These are phyloP conservation scores for Pipistrellus kuhlii DNA, from an alignment of 2,797 vertebrate species.

Conservation along the genomic window DNA sequence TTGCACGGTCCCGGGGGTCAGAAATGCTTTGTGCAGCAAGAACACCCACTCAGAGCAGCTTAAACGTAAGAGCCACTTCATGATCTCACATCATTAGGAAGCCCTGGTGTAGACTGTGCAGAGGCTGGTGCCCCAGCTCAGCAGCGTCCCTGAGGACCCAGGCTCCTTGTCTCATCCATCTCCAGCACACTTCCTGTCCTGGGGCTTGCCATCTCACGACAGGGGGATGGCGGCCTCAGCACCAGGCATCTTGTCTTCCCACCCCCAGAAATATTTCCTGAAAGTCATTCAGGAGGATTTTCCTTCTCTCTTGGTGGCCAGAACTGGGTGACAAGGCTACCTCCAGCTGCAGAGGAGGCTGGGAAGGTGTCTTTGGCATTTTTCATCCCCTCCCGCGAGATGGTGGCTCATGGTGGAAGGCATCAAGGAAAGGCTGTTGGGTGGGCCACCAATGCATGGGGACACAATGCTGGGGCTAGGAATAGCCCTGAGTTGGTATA, in stretches of 20 bases:
- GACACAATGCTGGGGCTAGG: neutral
- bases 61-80: neutral
- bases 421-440: neutral
- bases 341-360: neutral
- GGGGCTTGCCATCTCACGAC: neutral
- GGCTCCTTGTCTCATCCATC: neutral
- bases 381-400: neutral
- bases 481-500: neutral
- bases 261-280: neutral
- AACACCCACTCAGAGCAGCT: neutral
- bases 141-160: neutral
- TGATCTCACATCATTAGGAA: neutral
- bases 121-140: neutral
- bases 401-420: too few species aligned
- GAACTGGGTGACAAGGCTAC: neutral
- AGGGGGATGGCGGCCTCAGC: rapidly evolving
- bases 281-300: neutral
- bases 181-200: neutral
- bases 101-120: neutral
- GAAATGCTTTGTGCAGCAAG: neutral
- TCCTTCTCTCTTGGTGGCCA: neutral
- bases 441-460: neutral
- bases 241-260: neutral
- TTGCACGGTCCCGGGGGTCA: neutral
- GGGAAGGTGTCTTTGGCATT: neutral